phyloP scores from a whole-genome alignment of 2,888 invertebrate species.

The Pyrrhosoma nymphula region DNA sequence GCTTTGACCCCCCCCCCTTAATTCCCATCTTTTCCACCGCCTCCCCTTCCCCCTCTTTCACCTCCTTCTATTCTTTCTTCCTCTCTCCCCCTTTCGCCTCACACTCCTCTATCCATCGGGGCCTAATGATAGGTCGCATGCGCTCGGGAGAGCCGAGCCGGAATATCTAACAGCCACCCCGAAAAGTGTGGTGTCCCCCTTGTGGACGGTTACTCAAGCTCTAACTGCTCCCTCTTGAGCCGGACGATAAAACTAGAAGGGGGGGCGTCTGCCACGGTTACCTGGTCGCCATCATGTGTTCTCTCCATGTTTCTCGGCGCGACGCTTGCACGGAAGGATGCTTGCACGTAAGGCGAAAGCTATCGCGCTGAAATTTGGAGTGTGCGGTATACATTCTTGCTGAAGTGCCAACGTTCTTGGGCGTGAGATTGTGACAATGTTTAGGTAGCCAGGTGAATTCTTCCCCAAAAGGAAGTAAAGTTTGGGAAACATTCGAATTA shows the following conservation, averaged over 20 bases:
- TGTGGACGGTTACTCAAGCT: slow-evolving; percentile 26
- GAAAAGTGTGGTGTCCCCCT: slow-evolving; percentile 13
- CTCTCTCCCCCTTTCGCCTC: too few species aligned
- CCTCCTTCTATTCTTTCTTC: too few species aligned
- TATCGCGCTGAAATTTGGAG: not conserved
- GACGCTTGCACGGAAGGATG: not conserved
- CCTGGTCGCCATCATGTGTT: not conserved
- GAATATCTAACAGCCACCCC: slow-evolving; percentile 25
- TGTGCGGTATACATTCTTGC: too few species aligned
- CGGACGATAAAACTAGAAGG: slow-evolving; percentile 25
- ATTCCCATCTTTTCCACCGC: not conserved
- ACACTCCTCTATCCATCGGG: not conserved
- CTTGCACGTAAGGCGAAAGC: not conserved
- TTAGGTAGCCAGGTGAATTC: too few species aligned
- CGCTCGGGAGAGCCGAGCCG: not conserved
- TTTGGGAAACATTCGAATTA: too few species aligned
- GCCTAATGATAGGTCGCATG: slow-evolving; percentile 49
- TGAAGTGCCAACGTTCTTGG: too few species aligned
- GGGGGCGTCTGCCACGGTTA: not conserved
- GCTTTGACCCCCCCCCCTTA: not conserved
- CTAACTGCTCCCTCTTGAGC: slow-evolving; percentile 20
- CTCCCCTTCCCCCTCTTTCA: not conserved
- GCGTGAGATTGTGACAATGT: too few species aligned
- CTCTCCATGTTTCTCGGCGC: not conserved
- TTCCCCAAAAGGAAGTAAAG: too few species aligned